Evolutionary conservation across 1,140 invertebrate genomes (phyloP), one percentile per base, ranked within the genome.

Genomic region (Saccostrea cuccullata): DNA sequence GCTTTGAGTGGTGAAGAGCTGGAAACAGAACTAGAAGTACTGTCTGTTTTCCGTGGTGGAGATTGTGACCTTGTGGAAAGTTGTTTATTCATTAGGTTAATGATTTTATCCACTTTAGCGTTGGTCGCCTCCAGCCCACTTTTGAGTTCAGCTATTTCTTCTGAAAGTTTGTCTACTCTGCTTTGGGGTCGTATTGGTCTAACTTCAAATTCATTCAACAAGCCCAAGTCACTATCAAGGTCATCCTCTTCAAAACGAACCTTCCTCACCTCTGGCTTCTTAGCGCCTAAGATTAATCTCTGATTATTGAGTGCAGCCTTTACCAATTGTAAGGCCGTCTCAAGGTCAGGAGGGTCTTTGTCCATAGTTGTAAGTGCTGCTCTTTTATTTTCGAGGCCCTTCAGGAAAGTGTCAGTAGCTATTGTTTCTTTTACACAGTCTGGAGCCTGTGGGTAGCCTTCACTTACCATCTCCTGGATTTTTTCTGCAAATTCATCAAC

Each of bases 401-500:
- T 85, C 0, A 89, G 70, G 67, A 87, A 89, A 6, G 86, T 23
- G 15, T 89, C 88, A 84, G 26, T 87, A 26, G 88, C 82, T 6
- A 89, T 40, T 3, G 83, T 85, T 67, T 87, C 55, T 20, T 77
- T 47, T 26, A 84, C 73, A 30, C 56, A 60, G 13, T 87, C 88
- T 20, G 64, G 86, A 0, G 82, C 70, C 1, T 64, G 20, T 15
- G 82, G 83, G 30, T 67, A 87, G 30, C 88, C 88, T 82, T 87
- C 88, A 40, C 55, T 64, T 8, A 70, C 70, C 23, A 87, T 11
- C 26, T 89, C 86, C 36, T 87, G 64, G 6, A 55, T 60, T 85
- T 73, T 87, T 15, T 89, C 88, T 55, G 87, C 84, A 55, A 77
- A 87, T 60, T 89, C 87, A 20, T 89, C 87, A 58, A 87, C 17